Evolutionary conservation across 2,113 vertebrate genomes (phyloP).

Genomic region (Oncorhynchus clarkii): DNA sequence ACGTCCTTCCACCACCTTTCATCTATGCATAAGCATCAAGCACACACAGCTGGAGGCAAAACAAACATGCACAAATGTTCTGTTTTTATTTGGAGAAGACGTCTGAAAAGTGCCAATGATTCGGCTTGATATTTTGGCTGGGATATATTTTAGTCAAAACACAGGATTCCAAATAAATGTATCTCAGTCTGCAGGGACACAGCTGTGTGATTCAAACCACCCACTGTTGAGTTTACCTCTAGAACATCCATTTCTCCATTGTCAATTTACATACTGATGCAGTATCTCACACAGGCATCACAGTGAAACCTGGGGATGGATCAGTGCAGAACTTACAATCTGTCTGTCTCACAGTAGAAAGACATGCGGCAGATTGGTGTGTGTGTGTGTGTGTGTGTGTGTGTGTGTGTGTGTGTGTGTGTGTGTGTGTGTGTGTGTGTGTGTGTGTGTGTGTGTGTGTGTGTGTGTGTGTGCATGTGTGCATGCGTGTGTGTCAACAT

Average conservation of each 20-base stretch:
- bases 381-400: too few species aligned
- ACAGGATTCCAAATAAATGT: constrained; percentile 39
- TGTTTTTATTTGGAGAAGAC: constrained; percentile 32
- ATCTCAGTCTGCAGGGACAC: background rate
- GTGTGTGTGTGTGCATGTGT: too few species aligned
- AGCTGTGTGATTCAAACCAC: constrained; percentile 21
- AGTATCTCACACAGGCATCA: background rate
- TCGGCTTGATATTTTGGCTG: constrained; percentile 18
- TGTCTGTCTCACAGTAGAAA: too few species aligned
- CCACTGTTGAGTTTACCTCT: constrained; percentile 33
- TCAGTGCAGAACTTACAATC: too few species aligned
- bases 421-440: too few species aligned
- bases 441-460: too few species aligned
- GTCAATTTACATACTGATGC: background rate
- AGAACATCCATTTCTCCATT: background rate
- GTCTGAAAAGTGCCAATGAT: constrained; percentile 34
- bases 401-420: too few species aligned
- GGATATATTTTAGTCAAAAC: constrained; percentile 19
- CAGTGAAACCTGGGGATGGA: too few species aligned
- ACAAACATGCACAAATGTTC: constrained; percentile 25
- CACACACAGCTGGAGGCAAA: constrained; percentile 49
- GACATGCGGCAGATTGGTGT: too few species aligned
- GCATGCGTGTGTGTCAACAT: background rate
- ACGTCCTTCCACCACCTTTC: constrained; percentile 53
- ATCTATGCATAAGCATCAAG: constrained; percentile 24